Evolutionary conservation across 2,888 invertebrate species (phyloP).

Genomic region (Stenodera caucasica): DNA sequence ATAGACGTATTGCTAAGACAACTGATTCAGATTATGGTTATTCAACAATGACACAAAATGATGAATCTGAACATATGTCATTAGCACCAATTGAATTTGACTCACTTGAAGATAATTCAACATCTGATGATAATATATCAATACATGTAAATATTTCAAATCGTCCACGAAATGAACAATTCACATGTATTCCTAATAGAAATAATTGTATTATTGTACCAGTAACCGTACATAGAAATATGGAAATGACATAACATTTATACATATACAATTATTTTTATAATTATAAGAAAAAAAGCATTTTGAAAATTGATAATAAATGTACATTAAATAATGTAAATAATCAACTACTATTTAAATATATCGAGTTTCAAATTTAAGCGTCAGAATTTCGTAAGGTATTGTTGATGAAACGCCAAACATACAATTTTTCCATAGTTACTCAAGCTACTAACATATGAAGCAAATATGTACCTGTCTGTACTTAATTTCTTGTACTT

Average conservation of each 20-base stretch:
- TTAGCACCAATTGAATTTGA: constrained; percentile 71
- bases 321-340: constrained; percentile 11
- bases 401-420: no score
- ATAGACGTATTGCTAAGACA: constrained; percentile 73
- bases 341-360: background rate
- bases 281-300: no score
- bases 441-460: background rate
- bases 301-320: background rate
- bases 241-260: constrained; percentile 68
- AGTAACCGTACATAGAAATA: constrained; percentile 86
- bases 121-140: constrained; percentile 64
- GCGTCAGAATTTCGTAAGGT: background rate
- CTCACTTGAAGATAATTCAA: constrained; percentile 60
- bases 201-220: constrained; percentile 74
- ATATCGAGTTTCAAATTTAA: background rate
- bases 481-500: constrained; percentile 7
- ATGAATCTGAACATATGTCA: constrained; percentile 82
- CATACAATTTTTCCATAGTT: background rate
- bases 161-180: constrained; percentile 40
- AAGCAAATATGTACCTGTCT: constrained; percentile 1
- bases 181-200: constrained; percentile 49
- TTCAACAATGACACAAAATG: constrained; percentile 91
- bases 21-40: constrained; percentile 93
- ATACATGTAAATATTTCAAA: constrained; percentile 58
- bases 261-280: background rate